phyloP scores from a whole-genome alignment of 37 sponge, comb jelly and placozoan species.

The Halisarca cf. caerulea region DNA sequence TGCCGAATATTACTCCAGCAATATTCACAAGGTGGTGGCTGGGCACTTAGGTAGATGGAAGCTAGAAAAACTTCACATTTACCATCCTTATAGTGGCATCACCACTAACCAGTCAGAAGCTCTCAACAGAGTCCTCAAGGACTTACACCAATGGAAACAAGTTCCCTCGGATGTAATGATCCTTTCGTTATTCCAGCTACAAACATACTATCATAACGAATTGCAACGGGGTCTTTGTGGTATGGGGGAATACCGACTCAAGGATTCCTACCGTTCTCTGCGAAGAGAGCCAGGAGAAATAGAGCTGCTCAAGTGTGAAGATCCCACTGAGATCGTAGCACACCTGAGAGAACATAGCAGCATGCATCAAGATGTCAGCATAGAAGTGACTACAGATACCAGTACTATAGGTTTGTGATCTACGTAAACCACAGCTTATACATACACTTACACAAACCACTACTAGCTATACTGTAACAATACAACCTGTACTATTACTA shows the following conservation, averaged over 20 bases:
- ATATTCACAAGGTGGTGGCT: neutral
- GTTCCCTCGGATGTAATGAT: conserved; percentile 6
- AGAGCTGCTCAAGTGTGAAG: neutral
- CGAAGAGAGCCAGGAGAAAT: neutral
- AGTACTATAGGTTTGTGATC: too few species aligned
- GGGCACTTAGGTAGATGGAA: neutral
- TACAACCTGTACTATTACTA: too few species aligned
- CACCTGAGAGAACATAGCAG: neutral
- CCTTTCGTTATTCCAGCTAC: conserved; percentile 14
- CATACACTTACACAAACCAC: too few species aligned
- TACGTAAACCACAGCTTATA: too few species aligned
- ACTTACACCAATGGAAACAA: conserved; percentile 25
- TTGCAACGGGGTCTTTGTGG: conserved; percentile 13
- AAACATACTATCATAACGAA: conserved; percentile 19
- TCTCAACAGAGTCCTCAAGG: conserved; percentile 18
- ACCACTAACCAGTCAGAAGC: conserved; percentile 13
- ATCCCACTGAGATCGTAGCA: neutral
- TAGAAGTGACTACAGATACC: too few species aligned
- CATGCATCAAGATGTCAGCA: too few species aligned
- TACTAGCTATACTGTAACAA: too few species aligned
- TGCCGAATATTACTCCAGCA: conserved; percentile 27
- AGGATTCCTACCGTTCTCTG: neutral
- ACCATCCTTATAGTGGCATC: neutral
- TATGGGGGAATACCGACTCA: conserved; percentile 20
- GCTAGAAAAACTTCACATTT: conserved; percentile 26